Evolutionary conservation across 2,797 vertebrate species (phyloP).

Genomic region (Halcyon chelicuti): DNA sequence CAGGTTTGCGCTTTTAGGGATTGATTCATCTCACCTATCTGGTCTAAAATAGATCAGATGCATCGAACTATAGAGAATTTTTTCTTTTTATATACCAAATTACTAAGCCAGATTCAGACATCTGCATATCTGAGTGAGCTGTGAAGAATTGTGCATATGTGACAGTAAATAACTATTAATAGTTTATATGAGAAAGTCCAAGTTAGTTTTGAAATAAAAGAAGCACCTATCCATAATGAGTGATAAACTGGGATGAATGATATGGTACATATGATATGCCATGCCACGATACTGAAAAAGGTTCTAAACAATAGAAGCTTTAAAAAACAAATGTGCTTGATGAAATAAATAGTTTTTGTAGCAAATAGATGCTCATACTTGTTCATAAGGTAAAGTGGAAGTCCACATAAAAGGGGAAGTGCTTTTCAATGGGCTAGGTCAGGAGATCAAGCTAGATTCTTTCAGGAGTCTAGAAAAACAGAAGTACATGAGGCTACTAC

Average conservation of each 20-base stretch:
- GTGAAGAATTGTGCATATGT: not conserved
- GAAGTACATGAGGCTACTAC: not conserved
- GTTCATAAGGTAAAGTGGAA: rapidly evolving
- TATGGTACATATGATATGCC: not conserved
- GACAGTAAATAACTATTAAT: not conserved
- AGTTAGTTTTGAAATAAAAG: not conserved
- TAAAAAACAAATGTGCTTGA: not conserved
- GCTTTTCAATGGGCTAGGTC: not conserved
- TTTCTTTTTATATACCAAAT: not conserved
- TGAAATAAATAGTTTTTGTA: not conserved
- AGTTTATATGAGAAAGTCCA: not conserved
- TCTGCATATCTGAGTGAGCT: not conserved
- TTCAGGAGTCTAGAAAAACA: not conserved
- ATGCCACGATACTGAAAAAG: not conserved
- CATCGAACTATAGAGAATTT: not conserved
- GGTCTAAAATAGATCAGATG: not conserved
- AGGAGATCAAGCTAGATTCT: not conserved
- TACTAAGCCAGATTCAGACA: not conserved
- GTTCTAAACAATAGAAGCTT: not conserved
- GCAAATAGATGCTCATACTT: not conserved
- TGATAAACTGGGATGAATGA: not conserved
- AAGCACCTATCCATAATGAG: not conserved
- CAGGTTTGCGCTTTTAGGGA: not conserved
- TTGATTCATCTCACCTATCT: not conserved
- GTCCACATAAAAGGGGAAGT: not conserved